Conservation (phyloP, 2,113 vertebrate species). For the Dromiciops gliroides region DNA sequence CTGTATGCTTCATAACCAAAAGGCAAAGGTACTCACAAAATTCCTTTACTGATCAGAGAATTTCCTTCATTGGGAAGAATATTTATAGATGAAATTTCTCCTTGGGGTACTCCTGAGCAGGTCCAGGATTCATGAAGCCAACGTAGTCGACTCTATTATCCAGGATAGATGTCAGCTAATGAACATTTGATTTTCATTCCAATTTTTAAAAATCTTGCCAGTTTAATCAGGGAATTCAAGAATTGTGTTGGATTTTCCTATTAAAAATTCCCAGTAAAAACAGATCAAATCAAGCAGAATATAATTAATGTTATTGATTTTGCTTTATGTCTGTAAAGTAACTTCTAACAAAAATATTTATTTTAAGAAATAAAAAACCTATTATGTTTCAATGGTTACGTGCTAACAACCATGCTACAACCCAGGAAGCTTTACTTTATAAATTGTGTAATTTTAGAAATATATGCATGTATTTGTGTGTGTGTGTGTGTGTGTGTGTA, state of each 20-base stretch:
- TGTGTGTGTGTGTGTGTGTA: not conserved
- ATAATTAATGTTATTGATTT: not conserved
- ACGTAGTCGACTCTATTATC: not conserved
- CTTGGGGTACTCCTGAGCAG: not conserved
- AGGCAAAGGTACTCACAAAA: not conserved
- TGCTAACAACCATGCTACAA: not conserved
- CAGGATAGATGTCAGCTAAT: not conserved
- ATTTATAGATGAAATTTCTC: not conserved
- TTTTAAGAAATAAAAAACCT: not conserved
- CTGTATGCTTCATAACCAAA: not conserved
- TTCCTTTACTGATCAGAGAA: not conserved
- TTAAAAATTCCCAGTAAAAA: not conserved
- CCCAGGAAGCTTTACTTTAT: not conserved
- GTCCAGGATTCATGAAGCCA: not conserved
- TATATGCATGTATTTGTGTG: not conserved
- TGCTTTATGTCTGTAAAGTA: not conserved
- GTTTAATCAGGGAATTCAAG: not conserved
- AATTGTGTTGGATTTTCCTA: not conserved
- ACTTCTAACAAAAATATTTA: not conserved
- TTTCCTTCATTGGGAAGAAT: not conserved
- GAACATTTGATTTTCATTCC: not conserved
- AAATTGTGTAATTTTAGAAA: not conserved
- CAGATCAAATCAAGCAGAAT: not conserved
- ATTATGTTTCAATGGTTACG: not conserved
- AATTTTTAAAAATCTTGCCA: not conserved